Evolutionary conservation across 2,113 vertebrate species (phyloP).

Genomic region (Procapra przewalskii): DNA sequence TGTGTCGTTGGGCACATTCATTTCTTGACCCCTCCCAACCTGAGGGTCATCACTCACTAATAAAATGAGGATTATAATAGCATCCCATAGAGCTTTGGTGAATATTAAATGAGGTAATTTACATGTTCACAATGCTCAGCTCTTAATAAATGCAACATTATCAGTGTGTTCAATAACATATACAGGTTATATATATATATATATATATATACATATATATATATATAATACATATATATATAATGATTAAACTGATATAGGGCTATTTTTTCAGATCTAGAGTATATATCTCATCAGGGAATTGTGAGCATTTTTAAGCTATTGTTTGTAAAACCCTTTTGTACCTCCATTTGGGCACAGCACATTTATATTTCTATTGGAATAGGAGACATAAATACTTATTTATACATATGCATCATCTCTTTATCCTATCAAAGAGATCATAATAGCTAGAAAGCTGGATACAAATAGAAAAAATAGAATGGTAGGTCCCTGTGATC

Average conservation of each 20-base stretch:
- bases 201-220: not conserved
- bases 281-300: not conserved
- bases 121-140: not conserved
- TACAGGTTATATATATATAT: not conserved
- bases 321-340: not conserved
- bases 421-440: not conserved
- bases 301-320: conserved; percentile 12
- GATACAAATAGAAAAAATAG: not conserved
- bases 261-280: not conserved
- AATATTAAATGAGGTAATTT: conserved; percentile 25
- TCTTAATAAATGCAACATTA: not conserved
- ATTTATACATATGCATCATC: not conserved
- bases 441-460: not conserved
- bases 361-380: not conserved
- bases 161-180: not conserved
- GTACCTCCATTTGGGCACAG: not conserved
- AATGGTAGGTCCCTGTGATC: not conserved
- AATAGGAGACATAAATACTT: not conserved
- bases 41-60: not conserved
- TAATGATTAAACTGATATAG: not conserved
- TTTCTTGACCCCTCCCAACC: not conserved
- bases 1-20: not conserved
- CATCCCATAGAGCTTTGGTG: not conserved
- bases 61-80: not conserved
- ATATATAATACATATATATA: not conserved